Evolutionary conservation across 2,113 vertebrate species (phyloP), one percentile per base, ranked within the genome.

Genomic region (Pseudorhombus dupliciocellatus): DNA sequence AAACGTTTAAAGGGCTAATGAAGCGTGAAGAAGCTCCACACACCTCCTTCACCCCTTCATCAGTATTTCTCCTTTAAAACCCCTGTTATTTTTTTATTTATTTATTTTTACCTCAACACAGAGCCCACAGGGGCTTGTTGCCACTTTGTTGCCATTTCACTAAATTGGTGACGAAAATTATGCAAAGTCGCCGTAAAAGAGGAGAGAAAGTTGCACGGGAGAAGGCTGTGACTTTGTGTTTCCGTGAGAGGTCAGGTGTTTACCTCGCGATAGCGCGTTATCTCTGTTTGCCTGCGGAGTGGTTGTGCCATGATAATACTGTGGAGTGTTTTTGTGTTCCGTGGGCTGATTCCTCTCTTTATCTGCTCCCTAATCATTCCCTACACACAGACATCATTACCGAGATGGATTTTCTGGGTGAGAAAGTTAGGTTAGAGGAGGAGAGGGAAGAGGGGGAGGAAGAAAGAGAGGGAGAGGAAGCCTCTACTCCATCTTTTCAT

Each of bases 401-500:
- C 1, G 9, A 48, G 83, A 88, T 78, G 81, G 84, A 87, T 87
- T 82, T 83, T 79, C 58, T 54, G 28, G 25, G 37, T 42, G 65
- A 57, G 66, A 46, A 69, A 60, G 79, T 77, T 68, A 24, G 72
- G 70, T 76, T 68, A 72, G 68, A 53, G 40, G 51, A 50, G 67
- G 34, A 61, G 40, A 53, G 21, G 54, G 22, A 26, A 51, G 54
- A 11, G 25, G 1, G 34, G 31, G 16, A 26, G 31, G 14, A 44
- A 54, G 51, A 57, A 25, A 66, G 46, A 34, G 69, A 66, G 26
- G 21, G 20, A 28, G 50, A 80, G 46, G 75, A 75, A 67, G 60
- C 55, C 73, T 83, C 67, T 73, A 69, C 75, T 84, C 69, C 75
- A 90, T 89, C 84, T 83, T 89, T 90, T 89, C 79, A 90, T 90